Conservation (phyloP, 1,140 invertebrate genomes). For the Trichonephila clavipes region DNA sequence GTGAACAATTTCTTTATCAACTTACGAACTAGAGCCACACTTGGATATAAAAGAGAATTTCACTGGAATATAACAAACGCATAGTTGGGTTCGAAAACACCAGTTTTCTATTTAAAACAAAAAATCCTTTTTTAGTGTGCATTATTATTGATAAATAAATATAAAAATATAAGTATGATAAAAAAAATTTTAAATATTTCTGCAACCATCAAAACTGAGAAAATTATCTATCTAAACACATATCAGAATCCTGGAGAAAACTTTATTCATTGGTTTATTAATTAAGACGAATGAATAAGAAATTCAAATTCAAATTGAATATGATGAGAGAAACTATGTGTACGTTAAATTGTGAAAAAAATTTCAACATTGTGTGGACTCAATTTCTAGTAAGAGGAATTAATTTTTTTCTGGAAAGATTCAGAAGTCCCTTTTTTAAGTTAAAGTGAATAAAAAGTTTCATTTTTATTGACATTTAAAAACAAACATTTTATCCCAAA, state of each 20-base stretch:
- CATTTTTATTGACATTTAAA: no score
- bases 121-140: no score
- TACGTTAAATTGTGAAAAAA: background rate
- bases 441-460: no score
- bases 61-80: background rate
- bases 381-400: background rate
- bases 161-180: no score
- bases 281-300: background rate
- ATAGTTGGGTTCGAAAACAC: no score
- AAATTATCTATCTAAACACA: background rate
- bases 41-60: background rate
- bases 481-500: no score
- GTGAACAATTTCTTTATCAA: background rate
- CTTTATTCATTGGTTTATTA: background rate
- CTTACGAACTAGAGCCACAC: constrained; percentile 40
- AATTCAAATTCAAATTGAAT: background rate
- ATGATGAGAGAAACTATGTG: no score
- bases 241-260: background rate
- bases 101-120: no score
- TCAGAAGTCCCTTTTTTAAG: background rate
- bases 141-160: background rate
- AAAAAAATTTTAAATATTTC: background rate
- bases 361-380: background rate
- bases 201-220: background rate
- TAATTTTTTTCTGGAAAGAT: background rate